Base-by-base conservation (phyloP, 2,888 invertebrate species). In the Mylabris sibirica region DNA sequence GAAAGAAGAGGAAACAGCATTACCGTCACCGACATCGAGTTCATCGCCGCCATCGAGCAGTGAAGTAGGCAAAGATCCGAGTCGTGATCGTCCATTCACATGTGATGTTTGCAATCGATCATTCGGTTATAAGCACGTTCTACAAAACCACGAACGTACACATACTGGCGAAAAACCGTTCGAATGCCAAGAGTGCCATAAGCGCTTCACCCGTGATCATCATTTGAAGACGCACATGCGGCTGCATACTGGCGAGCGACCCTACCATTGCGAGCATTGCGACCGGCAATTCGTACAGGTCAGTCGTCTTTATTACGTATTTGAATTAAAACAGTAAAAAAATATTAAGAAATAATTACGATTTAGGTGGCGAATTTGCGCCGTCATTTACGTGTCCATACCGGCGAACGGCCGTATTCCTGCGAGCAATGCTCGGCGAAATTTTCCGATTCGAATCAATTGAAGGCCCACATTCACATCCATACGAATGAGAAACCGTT, bases 91-190 rank as follows among this genome's bases (percentile, higher is more conserved):
- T 82, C 92, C 93, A 68, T 97, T 97, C 86, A 94, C 93, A 26
- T 97, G 97, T 85, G 92, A 92, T 65, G 90, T 94, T 60, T 97
- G 97, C 86, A 92, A 92, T 70, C 90, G 96, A 74, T 93, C 93
- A 12, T 97, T 97, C 81, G 96, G 96, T 61, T 97, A 97, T 87
- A 97, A 97, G 81, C 97, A 97, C 85, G 97, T 97, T 22, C 87
- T 97, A 63, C 96, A 97, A 85, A 97, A 97, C 83, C 97, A 97
- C 85, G 96, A 96, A 81, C 90, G 97, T 76, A 97, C 97, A 0
- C 97, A 97, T 84, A 97, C 97, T 0, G 97, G 97, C 0, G 97
- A 97, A 82, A 97, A 97, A 80, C 97, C 97, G 0, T 97, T 96
- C 86, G 94, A 95, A 82, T 97, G 97, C 80, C 92, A 91, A 35